Evolutionary conservation across 2,888 invertebrate species (phyloP), one percentile per base, ranked within the genome.

Genomic region (Halictus ligatus): DNA sequence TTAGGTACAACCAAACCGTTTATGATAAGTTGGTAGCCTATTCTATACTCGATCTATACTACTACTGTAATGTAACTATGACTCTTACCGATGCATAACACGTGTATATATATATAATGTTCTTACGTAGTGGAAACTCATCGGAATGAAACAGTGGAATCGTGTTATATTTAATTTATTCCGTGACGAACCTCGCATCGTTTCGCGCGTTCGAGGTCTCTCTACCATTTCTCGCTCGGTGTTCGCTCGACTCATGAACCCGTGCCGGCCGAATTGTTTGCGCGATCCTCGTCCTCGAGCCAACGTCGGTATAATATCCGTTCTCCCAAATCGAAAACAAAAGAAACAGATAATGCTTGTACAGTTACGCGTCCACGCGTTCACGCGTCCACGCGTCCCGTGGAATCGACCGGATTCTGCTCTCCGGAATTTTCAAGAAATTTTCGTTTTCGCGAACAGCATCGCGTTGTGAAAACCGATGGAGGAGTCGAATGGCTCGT

Each of bases 41-140:
- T 92, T 93, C 93, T 94, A 92, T 93, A 93, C 91, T 93, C 92
- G 86, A 80, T 54, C 92, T 93, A 93, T 92, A 69, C 77, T 78
- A 90, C 90, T 93, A 93, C 92, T 93, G 92, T 94, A 93, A 90
- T 93, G 92, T 94, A 94, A 91, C 91, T 94, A 93, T 91, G 91
- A 94, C 93, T 93, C 92, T 94, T 93, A 93, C 91, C 92, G 92
- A 93, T 93, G 92, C 93, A 93, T 94, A 94, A 94, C 91, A 92
- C 90, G 92, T 93, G 92, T 92, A 92, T 93, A 91, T 93, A 93
- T 92, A 92, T 92, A 91, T 92, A 91, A 92, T 91, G 91, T 92
- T 90, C 91, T 93, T 90, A 92, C 84, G 91, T 94, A 93, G 93
- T 90, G 92, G 92, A 92, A 92, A 91, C 92, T 92, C 91, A 91